A percentile compares a stretch with the other conserved stretches of the same genome.
phyloP scores from a whole-genome alignment of 2,888 invertebrate genomes.

The Rhogogaster chlorosoma region DNA sequence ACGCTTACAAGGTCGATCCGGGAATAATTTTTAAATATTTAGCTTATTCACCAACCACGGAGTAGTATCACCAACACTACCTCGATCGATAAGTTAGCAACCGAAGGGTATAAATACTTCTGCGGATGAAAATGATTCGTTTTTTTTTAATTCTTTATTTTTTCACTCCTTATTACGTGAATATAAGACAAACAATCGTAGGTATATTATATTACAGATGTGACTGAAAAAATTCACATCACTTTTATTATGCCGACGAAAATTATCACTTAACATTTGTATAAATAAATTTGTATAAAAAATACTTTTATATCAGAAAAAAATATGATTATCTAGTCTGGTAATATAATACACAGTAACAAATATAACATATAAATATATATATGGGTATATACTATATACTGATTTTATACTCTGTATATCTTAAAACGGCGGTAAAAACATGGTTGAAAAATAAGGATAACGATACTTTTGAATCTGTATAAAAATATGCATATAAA shows the following conservation, averaged over 20 bases:
- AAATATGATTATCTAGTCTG: not conserved
- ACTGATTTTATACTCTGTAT: not conserved
- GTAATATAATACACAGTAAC: not conserved
- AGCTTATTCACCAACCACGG: not conserved
- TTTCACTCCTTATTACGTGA: not conserved
- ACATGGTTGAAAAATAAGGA: not conserved
- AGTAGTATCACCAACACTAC: no score
- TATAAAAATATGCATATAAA: conserved; percentile 3
- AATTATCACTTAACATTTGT: not conserved
- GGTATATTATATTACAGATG: no score
- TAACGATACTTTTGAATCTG: not conserved
- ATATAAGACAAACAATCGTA: not conserved
- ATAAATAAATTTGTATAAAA: conserved; percentile 4
- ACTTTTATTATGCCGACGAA: not conserved
- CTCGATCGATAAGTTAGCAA: not conserved
- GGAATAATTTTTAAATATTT: conserved; percentile 10
- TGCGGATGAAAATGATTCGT: not conserved
- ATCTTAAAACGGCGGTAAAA: not conserved
- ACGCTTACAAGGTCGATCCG: conserved; percentile 5
- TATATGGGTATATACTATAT: not conserved
- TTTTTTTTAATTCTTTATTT: not conserved
- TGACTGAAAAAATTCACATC: not conserved
- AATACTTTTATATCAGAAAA: conserved; percentile 20
- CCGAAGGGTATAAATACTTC: not conserved
- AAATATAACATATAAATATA: conserved; percentile 1